phyloP scores from a whole-genome alignment of 2,797 vertebrate species.

The Fringilla coelebs region DNA sequence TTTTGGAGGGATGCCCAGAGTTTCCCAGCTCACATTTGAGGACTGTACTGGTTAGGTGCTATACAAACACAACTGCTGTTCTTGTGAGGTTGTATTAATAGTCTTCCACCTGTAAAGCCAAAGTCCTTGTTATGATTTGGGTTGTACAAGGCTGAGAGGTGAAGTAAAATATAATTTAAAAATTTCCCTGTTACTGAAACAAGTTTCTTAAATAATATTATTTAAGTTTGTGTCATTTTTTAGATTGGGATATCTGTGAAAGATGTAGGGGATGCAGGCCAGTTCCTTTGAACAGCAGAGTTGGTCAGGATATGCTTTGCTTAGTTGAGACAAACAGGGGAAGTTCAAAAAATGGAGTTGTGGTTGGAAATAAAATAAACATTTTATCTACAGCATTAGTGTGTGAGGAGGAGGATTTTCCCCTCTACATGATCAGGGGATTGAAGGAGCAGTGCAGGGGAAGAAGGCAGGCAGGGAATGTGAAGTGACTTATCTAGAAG shows the following conservation, averaged over 20 bases:
- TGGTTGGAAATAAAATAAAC: neutral
- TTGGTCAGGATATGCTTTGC: neutral
- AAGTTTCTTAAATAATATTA: neutral
- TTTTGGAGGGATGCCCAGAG: constrained; percentile 49
- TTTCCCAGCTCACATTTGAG: constrained; percentile 18
- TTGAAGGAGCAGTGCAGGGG: neutral
- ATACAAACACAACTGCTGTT: constrained; percentile 43
- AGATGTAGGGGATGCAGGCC: neutral
- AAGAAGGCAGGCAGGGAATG: neutral
- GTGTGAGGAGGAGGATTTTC: neutral
- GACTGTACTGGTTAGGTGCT: constrained; percentile 21
- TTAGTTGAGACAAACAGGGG: neutral
- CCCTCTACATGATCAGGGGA: fast-evolving
- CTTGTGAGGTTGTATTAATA: constrained; percentile 45
- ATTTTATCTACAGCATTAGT: neutral
- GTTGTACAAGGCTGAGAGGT: neutral
- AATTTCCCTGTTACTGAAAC: neutral
- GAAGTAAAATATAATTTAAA: neutral
- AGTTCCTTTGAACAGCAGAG: neutral
- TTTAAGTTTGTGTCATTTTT: neutral
- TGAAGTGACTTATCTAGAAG: neutral
- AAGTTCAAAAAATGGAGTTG: neutral
- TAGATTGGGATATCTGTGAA: neutral
- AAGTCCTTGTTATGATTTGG: neutral
- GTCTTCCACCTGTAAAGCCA: constrained; percentile 53